Conservation (phyloP, 2,113 vertebrate genomes). For the Ibidorhyncha struthersii region DNA sequence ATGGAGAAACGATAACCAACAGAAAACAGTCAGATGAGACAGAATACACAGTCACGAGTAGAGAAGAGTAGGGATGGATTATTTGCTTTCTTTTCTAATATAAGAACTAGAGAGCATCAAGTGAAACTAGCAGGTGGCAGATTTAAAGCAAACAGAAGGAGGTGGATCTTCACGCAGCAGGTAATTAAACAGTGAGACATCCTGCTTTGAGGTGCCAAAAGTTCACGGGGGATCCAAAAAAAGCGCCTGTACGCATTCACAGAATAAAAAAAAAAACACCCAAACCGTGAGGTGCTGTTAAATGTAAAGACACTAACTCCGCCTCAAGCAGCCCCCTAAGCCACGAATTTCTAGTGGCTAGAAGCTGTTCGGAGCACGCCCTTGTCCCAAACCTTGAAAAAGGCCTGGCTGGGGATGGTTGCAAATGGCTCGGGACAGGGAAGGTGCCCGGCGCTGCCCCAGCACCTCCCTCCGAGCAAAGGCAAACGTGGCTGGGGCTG, state of each 20-base stretch:
- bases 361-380: neutral
- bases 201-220: neutral
- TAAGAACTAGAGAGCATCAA: neutral
- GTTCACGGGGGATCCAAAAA: neutral
- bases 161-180: neutral
- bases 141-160: neutral
- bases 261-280: neutral
- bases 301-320: neutral
- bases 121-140: slow-evolving; percentile 11
- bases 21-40: neutral
- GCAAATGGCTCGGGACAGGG: neutral
- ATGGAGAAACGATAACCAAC: neutral
- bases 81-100: neutral
- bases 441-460: neutral
- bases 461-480: neutral
- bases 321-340: neutral
- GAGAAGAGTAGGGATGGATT: neutral
- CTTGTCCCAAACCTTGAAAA: neutral
- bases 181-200: neutral
- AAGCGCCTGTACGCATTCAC: neutral
- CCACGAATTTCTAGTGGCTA: neutral
- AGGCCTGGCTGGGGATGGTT: neutral
- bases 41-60: neutral
- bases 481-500: neutral
- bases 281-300: neutral